Conservation (phyloP, 1,140 invertebrate genomes). For the Pomacea maculata region DNA sequence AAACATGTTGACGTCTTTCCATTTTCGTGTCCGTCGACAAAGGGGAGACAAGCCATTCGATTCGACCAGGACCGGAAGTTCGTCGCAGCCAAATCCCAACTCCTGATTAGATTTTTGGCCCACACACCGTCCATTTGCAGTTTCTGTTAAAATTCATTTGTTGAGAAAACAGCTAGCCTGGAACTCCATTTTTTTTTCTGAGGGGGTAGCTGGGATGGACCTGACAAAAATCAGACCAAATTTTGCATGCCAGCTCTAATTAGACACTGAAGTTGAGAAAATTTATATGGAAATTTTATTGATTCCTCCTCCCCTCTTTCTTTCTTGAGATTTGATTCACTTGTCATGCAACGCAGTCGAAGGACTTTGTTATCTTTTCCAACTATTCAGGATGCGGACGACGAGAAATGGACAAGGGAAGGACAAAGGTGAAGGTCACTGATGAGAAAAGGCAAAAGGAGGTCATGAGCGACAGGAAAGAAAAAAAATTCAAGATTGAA, state of each 20-base stretch:
- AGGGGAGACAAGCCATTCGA: background rate
- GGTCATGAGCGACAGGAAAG: background rate
- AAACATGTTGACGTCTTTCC: background rate
- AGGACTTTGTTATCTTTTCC: background rate
- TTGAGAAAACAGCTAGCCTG: background rate
- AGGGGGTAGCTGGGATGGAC: no score
- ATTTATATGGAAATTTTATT: background rate
- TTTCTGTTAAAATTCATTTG: background rate
- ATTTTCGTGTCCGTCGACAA: background rate
- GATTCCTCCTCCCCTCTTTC: no score
- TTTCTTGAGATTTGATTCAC: no score
- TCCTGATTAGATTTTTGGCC: background rate
- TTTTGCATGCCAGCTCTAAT: background rate
- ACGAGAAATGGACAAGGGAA: background rate
- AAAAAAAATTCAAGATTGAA: background rate
- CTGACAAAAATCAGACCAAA: background rate
- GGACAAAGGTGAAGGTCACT: background rate
- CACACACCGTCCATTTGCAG: background rate
- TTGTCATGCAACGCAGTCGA: background rate
- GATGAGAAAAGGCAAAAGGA: background rate
- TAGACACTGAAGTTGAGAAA: slow-evolving; percentile 1
- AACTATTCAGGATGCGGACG: background rate
- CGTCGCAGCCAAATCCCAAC: no score
- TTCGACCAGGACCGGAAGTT: background rate
- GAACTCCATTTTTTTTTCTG: no score